Conservation (phyloP, 2,888 invertebrate species). For the Neuroscelio doddi region DNA sequence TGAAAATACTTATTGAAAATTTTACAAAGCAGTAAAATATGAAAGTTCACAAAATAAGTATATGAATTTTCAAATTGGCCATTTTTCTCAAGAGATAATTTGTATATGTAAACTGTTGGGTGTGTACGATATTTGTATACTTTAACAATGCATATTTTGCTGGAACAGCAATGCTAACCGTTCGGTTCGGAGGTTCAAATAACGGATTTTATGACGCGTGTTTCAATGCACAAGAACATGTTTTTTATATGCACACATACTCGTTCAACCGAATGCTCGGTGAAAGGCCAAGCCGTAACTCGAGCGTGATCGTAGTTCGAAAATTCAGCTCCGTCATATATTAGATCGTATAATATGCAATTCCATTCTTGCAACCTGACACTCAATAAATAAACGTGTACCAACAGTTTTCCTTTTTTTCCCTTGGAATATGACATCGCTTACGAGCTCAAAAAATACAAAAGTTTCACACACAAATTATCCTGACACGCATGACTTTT, state of each 20-base stretch:
- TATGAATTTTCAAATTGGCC: no score
- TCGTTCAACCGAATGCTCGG: constrained; percentile 9
- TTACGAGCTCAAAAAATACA: no score
- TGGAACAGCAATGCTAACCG: constrained; percentile 18
- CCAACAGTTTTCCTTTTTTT: neutral
- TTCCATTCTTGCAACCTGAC: constrained; percentile 19
- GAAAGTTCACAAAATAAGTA: no score
- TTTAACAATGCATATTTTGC: no score
- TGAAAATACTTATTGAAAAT: no score
- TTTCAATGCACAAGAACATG: constrained; percentile 11
- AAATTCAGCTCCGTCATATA: constrained; percentile 14
- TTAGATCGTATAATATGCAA: constrained; percentile 16
- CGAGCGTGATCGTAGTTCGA: constrained; percentile 10
- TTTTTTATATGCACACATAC: constrained; percentile 16
- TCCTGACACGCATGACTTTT: no score
- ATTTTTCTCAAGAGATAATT: no score
- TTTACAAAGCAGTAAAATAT: no score
- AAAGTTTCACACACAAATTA: no score
- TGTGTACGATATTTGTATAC: no score
- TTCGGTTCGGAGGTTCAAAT: constrained; percentile 25
- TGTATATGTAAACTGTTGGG: no score
- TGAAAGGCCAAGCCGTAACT: constrained; percentile 18
- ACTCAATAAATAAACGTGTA: constrained; percentile 15
- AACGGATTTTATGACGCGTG: constrained; percentile 27
- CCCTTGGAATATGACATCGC: no score